These are phyloP conservation scores for Melanophora roralis DNA, from an alignment of 2,888 invertebrate genomes.

Conservation along the genomic window DNA sequence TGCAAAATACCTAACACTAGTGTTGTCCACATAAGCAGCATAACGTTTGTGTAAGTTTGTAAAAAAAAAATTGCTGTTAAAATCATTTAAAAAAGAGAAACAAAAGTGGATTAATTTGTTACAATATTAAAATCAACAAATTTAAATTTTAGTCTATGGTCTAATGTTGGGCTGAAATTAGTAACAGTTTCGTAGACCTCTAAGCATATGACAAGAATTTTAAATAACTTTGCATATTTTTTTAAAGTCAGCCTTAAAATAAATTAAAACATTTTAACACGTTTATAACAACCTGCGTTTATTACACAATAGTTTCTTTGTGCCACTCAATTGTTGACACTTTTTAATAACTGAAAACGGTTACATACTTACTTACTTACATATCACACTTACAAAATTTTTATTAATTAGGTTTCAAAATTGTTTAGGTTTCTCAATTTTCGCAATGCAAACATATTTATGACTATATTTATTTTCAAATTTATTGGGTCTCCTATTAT, in stretches of 20 bases:
- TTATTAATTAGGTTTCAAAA: neutral
- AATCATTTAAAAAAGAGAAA: constrained; percentile 3
- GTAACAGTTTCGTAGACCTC: neutral
- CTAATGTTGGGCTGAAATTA: constrained; percentile 1
- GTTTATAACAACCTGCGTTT: neutral
- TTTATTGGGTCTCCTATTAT: neutral
- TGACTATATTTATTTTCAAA: neutral
- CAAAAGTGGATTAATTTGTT: constrained; percentile 7
- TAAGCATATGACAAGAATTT: constrained; percentile 38
- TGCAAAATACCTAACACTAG: constrained; percentile 32
- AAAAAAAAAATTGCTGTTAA: constrained; percentile 9
- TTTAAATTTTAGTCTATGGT: constrained; percentile 21
- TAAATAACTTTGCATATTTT: constrained; percentile 38
- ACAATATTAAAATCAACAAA: constrained; percentile 2
- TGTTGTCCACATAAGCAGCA: neutral
- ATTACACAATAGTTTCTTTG: constrained; percentile 45
- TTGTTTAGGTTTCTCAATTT: constrained; percentile 36
- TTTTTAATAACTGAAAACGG: neutral
- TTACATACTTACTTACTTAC: too few species aligned
- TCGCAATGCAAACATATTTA: neutral
- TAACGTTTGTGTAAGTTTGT: neutral
- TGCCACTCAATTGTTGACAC: constrained; percentile 13
- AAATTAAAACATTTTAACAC: too few species aligned
- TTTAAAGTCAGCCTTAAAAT: too few species aligned
- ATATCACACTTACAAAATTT: constrained; percentile 43